Conservation (phyloP, 2,888 invertebrate genomes). For the Drosophila buzzatii region DNA sequence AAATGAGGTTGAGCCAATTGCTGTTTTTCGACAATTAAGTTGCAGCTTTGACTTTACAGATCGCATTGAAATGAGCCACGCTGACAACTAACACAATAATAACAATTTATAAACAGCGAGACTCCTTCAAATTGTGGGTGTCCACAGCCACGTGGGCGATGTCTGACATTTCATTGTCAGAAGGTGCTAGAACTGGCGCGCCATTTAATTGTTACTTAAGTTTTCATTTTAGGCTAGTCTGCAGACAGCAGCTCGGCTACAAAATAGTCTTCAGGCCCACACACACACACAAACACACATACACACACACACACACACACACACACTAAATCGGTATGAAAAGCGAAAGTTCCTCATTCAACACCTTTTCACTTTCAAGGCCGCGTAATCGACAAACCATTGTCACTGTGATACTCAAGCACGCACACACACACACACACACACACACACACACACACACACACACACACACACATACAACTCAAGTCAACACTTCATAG, state of each 20-base stretch:
- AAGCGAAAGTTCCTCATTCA: conserved; percentile 65
- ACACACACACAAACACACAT: conserved; percentile 10
- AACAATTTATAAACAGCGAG: neutral
- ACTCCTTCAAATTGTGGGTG: conserved; percentile 31
- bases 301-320: neutral
- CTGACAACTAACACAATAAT: conserved; percentile 11
- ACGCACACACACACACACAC: conserved; percentile 17
- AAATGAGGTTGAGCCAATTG: conserved; percentile 65
- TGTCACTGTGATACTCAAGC: conserved; percentile 47
- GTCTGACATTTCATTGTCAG: conserved; percentile 63
- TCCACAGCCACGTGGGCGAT: conserved; percentile 51
- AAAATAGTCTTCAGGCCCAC: conserved; percentile 25
- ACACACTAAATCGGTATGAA: conserved; percentile 23
- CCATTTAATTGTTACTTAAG: conserved; percentile 61
- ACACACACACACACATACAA: conserved; percentile 1
- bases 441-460: conserved; percentile 26
- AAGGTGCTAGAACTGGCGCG: conserved; percentile 62
- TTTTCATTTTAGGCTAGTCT: conserved; percentile 50
- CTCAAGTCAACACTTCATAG: conserved; percentile 9
- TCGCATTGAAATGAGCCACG: conserved; percentile 61
- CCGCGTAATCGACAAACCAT: conserved; percentile 69
- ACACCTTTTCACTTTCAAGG: conserved; percentile 85
- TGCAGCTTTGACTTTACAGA: conserved; percentile 46
- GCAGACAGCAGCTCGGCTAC: conserved; percentile 18
- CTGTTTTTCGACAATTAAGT: conserved; percentile 56